Base-by-base conservation (phyloP, 2,888 invertebrate species). In the Epinotia bilunana region DNA sequence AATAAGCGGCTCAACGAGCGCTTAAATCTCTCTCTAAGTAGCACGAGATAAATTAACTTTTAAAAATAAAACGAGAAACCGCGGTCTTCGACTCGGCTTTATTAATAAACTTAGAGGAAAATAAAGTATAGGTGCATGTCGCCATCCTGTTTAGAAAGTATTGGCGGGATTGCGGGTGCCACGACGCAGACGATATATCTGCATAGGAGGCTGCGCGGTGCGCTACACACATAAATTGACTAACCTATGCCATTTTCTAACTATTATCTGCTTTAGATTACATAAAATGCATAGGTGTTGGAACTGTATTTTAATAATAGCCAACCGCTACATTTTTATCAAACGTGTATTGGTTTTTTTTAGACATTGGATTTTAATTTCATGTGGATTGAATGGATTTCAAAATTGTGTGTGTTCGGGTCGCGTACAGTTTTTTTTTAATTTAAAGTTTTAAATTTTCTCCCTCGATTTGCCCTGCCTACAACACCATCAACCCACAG, bases 51-150 rank as follows among this genome's bases (percentile, higher is more conserved):
- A n/a, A 46, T 74, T 57, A 68, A 49, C 18, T 65, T 20, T 76
- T 76, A 18, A 49, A 72, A 53, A 76, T 72, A 76, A 72, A 76
- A 62, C 57, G 62, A 72, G 60, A 61, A 18, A 20, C 55, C 28
- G 65, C 46, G 67, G 28, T 67, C 61, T 39, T 49, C 49, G 65
- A 46, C 80, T 79, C 76, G 78, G 80, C 80, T 82, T 86, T 85
- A 86, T 82, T 79, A 79, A 77, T 79, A 83, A 80, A 78, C 80
- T 82, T 82, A 80, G 79, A 83, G 80, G 87, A 87, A 85, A 87
- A 86, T 87, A 83, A 82, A 78, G 83, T 75, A 81, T 84, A 84
- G 87, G 85, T 87, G 84, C 85, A 83, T 87, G 86, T 83, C 83
- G 83, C 82, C 79, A 76, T 76, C 68, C 73, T 76, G 80, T 81